Conservation (phyloP, 2,888 invertebrate genomes). For the Stenichneumon culpator region DNA sequence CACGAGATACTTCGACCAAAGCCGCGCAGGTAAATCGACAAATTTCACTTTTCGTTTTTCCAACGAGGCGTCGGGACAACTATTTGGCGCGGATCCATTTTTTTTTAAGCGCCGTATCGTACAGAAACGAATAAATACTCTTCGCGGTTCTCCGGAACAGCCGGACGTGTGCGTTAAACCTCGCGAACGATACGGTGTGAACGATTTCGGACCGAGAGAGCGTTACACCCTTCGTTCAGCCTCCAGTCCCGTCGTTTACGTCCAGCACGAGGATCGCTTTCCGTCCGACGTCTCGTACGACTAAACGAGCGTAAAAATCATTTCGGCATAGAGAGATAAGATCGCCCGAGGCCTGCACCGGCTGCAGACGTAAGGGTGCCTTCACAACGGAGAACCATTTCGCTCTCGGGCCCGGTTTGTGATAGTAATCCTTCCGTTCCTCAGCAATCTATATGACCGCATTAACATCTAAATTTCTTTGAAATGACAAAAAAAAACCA, state of each 20-base stretch:
- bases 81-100: background rate
- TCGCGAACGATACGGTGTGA: constrained; percentile 77
- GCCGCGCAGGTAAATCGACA: constrained; percentile 90
- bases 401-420: background rate
- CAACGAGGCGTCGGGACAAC: background rate
- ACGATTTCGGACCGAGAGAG: constrained; percentile 67
- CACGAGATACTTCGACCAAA: constrained; percentile 95
- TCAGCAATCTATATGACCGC: too few species aligned
- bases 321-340: constrained; percentile 76
- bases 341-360: constrained; percentile 11
- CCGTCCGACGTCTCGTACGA: constrained; percentile 35
- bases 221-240: constrained; percentile 44
- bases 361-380: constrained; percentile 60
- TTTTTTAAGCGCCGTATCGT: background rate
- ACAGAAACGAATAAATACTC: constrained; percentile 17
- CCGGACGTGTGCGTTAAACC: constrained; percentile 72
- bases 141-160: constrained; percentile 24
- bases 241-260: constrained; percentile 73
- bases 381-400: constrained; percentile 26
- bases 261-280: constrained; percentile 65
- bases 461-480: too few species aligned
- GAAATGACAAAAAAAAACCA: too few species aligned
- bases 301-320: constrained; percentile 73
- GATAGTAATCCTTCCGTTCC: too few species aligned
- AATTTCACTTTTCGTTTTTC: background rate